Base-by-base conservation (phyloP, 2,797 vertebrate genomes). In the Brachymystax lenok region DNA sequence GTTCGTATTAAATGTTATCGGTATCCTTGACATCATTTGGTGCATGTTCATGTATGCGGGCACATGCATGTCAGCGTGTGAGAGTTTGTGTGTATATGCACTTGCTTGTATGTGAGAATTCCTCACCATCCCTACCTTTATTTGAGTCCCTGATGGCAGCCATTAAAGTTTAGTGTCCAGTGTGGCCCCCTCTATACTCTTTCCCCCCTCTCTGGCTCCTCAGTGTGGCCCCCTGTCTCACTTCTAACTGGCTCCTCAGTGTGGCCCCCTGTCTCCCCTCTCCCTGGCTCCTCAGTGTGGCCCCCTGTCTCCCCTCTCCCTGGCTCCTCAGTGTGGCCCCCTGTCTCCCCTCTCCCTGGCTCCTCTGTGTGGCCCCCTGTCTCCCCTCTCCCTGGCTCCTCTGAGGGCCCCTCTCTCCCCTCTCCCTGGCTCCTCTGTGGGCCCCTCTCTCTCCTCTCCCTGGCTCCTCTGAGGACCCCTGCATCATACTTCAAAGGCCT, bases 161-260 rank as follows among this genome's bases (percentile, higher is more conserved):
- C 75, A 85, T 87, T 82, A 85, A 87, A 88, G 78, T 88, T 86
- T 80, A 84, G 87, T 69, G 85, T 86, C 85, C 86, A 80, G 80
- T 30, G 82, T 16, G 16, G 10, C 40, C 40, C 30, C 35, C 40
- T 50, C 69, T 46, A 12, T 21, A 21, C n/a, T 7, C 35, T 35
- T 35, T 35, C 35, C 35, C 7, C 35, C 7, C 5, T 35, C 35
- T 5, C 33, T 33, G 28, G 28, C 28, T 28, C 28, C 28, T 28
- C 28, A 24, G 24, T 28, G 28, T 28, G 28, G 28, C 28, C 28
- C 28, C 28, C 28, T 28, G 28, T 28, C 28, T 28, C 28, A 2
- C 28, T 28, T 28, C 28, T 28, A 2, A 2, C 28, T 28, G 33
- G 33, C 33, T 33, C 33, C 33, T 33, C 33, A 28, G 28, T 33